phyloP scores from a whole-genome alignment of 2,797 vertebrate genomes.

The Nyctibius grandis region DNA sequence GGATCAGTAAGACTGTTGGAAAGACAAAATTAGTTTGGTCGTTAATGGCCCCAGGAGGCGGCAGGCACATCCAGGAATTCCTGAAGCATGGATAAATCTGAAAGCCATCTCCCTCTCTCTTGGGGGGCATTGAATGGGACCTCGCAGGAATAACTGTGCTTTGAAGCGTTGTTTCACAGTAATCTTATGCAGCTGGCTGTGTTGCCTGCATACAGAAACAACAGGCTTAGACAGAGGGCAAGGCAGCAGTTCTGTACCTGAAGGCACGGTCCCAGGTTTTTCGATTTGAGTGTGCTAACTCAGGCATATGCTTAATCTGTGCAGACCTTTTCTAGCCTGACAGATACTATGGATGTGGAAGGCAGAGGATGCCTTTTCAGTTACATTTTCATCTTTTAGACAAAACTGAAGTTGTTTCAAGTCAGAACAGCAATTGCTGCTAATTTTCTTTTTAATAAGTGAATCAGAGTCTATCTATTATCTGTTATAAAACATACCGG shows the following conservation, averaged over 20 bases:
- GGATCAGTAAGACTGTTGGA: neutral
- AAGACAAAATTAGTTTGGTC: neutral
- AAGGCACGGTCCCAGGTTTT: rapidly evolving
- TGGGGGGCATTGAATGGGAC: neutral
- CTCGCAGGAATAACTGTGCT: neutral
- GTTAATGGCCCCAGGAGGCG: neutral
- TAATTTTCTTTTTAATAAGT: neutral
- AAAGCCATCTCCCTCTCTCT: neutral
- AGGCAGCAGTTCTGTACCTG: neutral
- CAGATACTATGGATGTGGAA: neutral
- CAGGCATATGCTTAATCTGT: neutral
- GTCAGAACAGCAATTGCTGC: neutral
- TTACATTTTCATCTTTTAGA: neutral
- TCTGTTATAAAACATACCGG: neutral
- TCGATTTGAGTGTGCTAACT: neutral
- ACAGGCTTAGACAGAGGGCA: neutral
- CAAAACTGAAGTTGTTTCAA: neutral
- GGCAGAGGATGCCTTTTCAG: neutral
- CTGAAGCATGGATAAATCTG: neutral
- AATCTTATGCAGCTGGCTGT: neutral
- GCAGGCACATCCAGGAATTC: neutral
- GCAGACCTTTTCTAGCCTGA: neutral
- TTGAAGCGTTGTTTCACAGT: neutral
- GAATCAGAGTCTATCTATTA: neutral
- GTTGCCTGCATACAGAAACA: neutral